Evolutionary conservation across 53 echinoderm and acorn worm genomes (phyloP), one percentile per base, ranked within the genome.

Genomic region (Glandiceps talaboti): DNA sequence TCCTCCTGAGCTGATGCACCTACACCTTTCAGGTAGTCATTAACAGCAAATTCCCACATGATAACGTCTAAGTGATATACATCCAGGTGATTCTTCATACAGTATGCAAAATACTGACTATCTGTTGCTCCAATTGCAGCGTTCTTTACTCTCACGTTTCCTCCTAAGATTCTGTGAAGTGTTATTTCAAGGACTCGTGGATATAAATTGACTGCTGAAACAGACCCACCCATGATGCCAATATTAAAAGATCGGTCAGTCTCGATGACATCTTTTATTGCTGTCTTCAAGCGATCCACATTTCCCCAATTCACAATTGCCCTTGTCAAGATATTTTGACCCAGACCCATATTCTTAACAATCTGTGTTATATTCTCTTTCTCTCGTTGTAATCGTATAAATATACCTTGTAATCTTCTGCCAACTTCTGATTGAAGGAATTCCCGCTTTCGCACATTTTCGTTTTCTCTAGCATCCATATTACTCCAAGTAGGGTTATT

Each of bases 51-150:
- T 45, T 94, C 90, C 90, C 90, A 90, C 28, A 94, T 86, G 82
- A 94, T 78, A 73, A 94, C 88, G 76, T 94, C 88, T 82, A 94
- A 82, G 32, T 86, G 32, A 0, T 79, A 64, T 1, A 84, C 81
- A 75, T 94, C 86, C 31, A 94, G 81, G 73, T 90, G 94, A 14
- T 88, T 86, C 10, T 81, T 33, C 28, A 88, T 73, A 29, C 90
- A 94, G 88, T 90, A 91, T 6, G 88, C 81, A 33, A 86, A 94
- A 32, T 91, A 94, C 30, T 88, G 86, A 32, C 94, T 94, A 72
- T 78, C 90, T 0, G 94, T 77, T 12, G 73, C 81, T 29, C 83
- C 73, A 1, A 91, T 29, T 0, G 90, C 90, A 0, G 86, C 88
- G 75, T 94, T 94, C 75, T 90, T 90, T 1, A 94, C 73, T 1